Evolutionary conservation across 2,113 vertebrate species (phyloP).

Genomic region (Hemicordylus capensis): DNA sequence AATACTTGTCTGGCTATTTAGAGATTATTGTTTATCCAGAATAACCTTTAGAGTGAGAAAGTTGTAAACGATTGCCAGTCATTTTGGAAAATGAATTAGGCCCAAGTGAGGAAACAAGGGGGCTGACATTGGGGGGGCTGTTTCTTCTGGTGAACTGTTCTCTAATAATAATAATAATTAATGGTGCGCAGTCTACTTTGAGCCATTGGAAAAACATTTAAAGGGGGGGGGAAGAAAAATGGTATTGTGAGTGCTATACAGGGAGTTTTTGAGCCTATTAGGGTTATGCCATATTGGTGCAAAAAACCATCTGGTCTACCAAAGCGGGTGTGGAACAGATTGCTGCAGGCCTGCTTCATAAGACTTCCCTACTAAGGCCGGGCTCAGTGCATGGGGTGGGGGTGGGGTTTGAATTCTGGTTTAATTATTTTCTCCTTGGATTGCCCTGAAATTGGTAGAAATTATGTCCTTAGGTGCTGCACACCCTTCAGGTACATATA

Average conservation of each 20-base stretch:
- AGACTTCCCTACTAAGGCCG: no score
- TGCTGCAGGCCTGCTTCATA: no score
- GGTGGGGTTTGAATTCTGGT: no score
- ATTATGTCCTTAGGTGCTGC: no score
- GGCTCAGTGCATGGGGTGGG: no score
- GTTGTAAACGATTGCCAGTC: neutral
- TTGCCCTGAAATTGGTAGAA: no score
- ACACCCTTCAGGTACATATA: no score
- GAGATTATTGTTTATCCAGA: neutral
- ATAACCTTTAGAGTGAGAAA: constrained; percentile 1
- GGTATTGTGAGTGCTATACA: neutral
- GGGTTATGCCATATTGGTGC: neutral
- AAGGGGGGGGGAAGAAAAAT: neutral
- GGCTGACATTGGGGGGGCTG: neutral
- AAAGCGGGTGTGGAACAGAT: no score
- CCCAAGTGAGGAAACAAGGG: neutral
- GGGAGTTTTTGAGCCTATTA: neutral
- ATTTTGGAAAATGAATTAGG: neutral
- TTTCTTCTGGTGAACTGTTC: neutral
- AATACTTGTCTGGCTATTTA: neutral
- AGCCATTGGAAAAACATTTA: neutral
- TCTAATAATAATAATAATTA: neutral
- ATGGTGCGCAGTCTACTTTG: neutral
- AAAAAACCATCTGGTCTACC: no score
- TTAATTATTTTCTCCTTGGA: no score